Evolutionary conservation across 2,113 vertebrate species (phyloP), one percentile per base, ranked within the genome.

Genomic region (Sinocyclocheilus rhinocerous): DNA sequence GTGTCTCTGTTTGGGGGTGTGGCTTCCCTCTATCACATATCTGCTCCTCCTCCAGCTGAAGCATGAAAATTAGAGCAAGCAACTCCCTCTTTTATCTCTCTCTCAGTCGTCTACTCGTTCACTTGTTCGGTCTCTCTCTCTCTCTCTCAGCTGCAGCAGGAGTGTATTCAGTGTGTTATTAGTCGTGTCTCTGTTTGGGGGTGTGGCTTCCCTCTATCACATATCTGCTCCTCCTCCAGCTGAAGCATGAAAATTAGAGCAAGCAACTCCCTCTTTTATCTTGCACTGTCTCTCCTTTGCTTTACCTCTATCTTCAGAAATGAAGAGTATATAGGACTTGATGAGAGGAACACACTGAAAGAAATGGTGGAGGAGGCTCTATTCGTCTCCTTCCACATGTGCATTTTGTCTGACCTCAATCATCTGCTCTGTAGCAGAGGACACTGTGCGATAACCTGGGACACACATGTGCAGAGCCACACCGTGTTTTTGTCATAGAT

Each of bases 131-230:
- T 80, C 77, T 42, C 52, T 79, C 76, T 50, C 33, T 18, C 50
- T 52, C 55, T 57, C 55, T 57, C 57, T 59, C 57, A 61, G 77
- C 76, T 70, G 77, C 72, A 79, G 84, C 84, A 89, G 26, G 92
- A 81, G 93, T 89, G 90, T 82, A 84, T 84, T 86, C 93, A 90
- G 92, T 92, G 89, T 93, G 90, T 94, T 92, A 95, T 95, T 94
- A 96, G 91, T 88, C 90, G 89, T 87, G 91, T 89, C 93, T 89
- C 92, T 92, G 94, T 90, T 92, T 92, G 93, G 92, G 89, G 95
- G 94, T 61, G 94, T 91, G 95, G 94, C 85, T 92, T 89, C 90
- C 20, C 67, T n/a, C 36, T 65, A 63, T 83, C 92, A 89, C 93
- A 42, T 89, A 78, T 87, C 90, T 87, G 36, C 84, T 86, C 78